Conservation (phyloP, 2,888 invertebrate species). For the Syrphus vitripennis region DNA sequence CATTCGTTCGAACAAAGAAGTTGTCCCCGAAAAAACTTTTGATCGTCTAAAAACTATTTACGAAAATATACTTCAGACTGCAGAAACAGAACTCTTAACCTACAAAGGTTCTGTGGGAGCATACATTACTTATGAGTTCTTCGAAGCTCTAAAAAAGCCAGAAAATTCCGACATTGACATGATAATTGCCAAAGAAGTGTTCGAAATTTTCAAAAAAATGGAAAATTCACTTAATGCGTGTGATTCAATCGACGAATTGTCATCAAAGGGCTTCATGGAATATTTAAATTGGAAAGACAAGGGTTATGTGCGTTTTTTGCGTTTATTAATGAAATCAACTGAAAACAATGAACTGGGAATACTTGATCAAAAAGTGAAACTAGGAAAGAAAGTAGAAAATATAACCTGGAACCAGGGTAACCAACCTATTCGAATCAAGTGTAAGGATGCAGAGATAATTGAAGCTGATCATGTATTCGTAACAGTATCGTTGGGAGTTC, state of each 20-base stretch:
- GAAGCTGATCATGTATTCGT: constrained; percentile 84
- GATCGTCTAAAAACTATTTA: constrained; percentile 73
- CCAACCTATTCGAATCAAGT: constrained; percentile 72
- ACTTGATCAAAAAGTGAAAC: constrained; percentile 75
- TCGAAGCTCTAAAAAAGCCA: constrained; percentile 47
- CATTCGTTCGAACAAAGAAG: constrained; percentile 76
- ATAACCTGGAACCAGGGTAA: constrained; percentile 38
- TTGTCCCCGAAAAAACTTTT: constrained; percentile 75
- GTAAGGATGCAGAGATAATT: constrained; percentile 79
- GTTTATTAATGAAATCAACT: constrained; percentile 64
- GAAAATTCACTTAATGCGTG: constrained; percentile 82
- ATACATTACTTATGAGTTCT: constrained; percentile 73
- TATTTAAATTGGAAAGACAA: constrained; percentile 88
- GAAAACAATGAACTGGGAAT: constrained; percentile 70
- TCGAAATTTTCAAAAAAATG: constrained; percentile 83
- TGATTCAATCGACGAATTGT: constrained; percentile 85
- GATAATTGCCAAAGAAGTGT: constrained; percentile 80
- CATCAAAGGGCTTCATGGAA: constrained; percentile 83
- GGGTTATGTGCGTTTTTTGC: constrained; percentile 79
- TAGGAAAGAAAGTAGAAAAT: constrained; percentile 71
- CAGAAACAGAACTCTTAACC: constrained; percentile 73
- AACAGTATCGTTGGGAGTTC: constrained; percentile 84
- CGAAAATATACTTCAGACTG: constrained; percentile 76
- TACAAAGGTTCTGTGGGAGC: constrained; percentile 73
- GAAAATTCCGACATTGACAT: constrained; percentile 76